Evolutionary conservation across 2,888 invertebrate genomes (phyloP).

Genomic region (Yponomeuta cagnagella): DNA sequence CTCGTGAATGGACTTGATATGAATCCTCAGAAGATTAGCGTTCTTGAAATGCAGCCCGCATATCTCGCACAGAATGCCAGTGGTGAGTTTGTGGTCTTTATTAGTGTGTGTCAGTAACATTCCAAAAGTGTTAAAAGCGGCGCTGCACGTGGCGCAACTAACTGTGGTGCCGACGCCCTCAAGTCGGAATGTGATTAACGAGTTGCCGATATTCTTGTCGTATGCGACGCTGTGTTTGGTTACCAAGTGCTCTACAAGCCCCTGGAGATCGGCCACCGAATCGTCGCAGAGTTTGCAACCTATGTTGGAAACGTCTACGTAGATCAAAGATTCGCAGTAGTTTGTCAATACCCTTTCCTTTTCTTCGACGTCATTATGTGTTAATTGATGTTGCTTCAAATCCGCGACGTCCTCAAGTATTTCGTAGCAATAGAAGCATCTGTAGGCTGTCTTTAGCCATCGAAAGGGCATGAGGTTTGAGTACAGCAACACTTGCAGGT

Average conservation of each 20-base stretch:
- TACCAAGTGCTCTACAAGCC: slow-evolving; percentile 55
- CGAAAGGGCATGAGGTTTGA: slow-evolving; percentile 63
- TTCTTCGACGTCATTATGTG: slow-evolving; percentile 42
- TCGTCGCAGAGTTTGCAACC: slow-evolving; percentile 53
- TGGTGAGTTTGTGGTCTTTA: slow-evolving; percentile 61
- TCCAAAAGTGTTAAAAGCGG: slow-evolving; percentile 58
- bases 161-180: slow-evolving; percentile 44
- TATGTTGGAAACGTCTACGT: slow-evolving; percentile 52
- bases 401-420: slow-evolving; percentile 61
- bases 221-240: slow-evolving; percentile 44
- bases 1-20: slow-evolving; percentile 57
- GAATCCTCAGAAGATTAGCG: slow-evolving; percentile 41
- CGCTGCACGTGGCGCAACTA: slow-evolving; percentile 53
- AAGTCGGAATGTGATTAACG: slow-evolving; percentile 60
- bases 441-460: slow-evolving; percentile 64
- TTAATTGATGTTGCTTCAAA: slow-evolving; percentile 49
- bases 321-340: slow-evolving; percentile 63
- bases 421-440: slow-evolving; percentile 68
- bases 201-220: slow-evolving; percentile 58
- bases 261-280: slow-evolving; percentile 46
- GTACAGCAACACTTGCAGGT: slow-evolving; percentile 50
- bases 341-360: slow-evolving; percentile 59
- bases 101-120: slow-evolving; percentile 60
- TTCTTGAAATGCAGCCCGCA: slow-evolving; percentile 67
- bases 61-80: slow-evolving; percentile 57